phyloP scores from a whole-genome alignment of 2,113 vertebrate species.

The Bettongia penicillata region DNA sequence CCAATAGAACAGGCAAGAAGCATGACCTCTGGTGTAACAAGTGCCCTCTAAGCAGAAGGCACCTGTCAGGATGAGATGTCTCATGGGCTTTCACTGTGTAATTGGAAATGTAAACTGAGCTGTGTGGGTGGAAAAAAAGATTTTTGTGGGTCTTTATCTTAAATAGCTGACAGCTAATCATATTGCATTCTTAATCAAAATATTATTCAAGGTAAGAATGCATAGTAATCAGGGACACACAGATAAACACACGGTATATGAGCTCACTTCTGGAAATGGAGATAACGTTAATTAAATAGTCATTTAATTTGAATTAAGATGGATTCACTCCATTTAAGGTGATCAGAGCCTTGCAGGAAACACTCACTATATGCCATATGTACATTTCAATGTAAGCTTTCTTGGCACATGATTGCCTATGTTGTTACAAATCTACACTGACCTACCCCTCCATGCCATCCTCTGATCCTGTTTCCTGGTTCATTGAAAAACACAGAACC shows the following conservation, averaged over 20 bases:
- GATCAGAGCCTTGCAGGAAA: constrained; percentile 67
- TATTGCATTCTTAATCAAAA: constrained; percentile 52
- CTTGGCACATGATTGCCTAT: neutral
- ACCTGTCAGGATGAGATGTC: neutral
- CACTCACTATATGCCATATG: neutral
- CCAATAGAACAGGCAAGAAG: neutral
- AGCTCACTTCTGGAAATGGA: constrained; percentile 75
- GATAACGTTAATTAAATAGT: constrained; percentile 82
- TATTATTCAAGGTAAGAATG: constrained; percentile 54
- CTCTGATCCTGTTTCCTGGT: neutral
- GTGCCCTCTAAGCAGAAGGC: neutral
- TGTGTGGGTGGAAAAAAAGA: neutral
- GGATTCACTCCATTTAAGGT: constrained; percentile 72
- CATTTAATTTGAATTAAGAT: constrained; percentile 81
- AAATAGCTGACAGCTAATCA: constrained; percentile 22
- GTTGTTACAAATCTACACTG: neutral
- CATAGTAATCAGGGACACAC: constrained; percentile 63
- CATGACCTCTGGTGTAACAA: neutral
- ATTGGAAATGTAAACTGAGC: constrained; percentile 1
- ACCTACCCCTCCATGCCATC: neutral
- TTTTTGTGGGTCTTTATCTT: constrained; percentile 1
- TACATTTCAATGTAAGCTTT: neutral
- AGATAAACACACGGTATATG: constrained; percentile 56
- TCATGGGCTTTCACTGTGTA: constrained; percentile 18
- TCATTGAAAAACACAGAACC: neutral